These are phyloP conservation scores for Sprattus sprattus DNA, from an alignment of 2,113 vertebrate species.

Conservation along the genomic window DNA sequence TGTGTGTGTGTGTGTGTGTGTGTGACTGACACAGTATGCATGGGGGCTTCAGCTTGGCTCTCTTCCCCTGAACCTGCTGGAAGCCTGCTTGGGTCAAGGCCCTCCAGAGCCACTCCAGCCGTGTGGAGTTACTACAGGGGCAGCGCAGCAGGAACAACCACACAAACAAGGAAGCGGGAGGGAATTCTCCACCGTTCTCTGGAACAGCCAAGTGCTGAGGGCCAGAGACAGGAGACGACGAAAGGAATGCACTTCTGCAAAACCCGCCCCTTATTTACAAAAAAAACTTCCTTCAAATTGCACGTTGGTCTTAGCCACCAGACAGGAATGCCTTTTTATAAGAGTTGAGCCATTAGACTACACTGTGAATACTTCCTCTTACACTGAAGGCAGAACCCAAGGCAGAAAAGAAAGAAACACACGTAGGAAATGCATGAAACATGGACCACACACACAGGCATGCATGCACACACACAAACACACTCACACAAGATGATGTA, in stretches of 20 bases:
- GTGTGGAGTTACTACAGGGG: background rate
- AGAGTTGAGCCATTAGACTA: background rate
- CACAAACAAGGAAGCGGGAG: background rate
- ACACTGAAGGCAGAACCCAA: background rate
- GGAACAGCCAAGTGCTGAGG: background rate
- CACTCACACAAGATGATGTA: background rate
- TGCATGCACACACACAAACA: background rate
- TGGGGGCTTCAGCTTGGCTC: background rate
- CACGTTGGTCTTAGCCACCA: background rate
- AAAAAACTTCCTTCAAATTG: background rate
- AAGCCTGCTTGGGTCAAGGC: background rate
- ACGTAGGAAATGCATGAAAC: background rate
- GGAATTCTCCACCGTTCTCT: background rate
- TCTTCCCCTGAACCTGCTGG: background rate
- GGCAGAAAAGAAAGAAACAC: background rate
- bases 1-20: no score
- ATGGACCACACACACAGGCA: background rate
- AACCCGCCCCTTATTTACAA: background rate
- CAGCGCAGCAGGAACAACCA: background rate
- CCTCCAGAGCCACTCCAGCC: background rate
- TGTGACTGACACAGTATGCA: conserved; percentile 17
- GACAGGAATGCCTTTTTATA: background rate
- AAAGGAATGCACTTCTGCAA: background rate
- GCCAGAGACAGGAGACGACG: background rate
- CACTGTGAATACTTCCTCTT: background rate